Base-by-base conservation (phyloP, 2,888 invertebrate species). In the Synergus itoensis region DNA sequence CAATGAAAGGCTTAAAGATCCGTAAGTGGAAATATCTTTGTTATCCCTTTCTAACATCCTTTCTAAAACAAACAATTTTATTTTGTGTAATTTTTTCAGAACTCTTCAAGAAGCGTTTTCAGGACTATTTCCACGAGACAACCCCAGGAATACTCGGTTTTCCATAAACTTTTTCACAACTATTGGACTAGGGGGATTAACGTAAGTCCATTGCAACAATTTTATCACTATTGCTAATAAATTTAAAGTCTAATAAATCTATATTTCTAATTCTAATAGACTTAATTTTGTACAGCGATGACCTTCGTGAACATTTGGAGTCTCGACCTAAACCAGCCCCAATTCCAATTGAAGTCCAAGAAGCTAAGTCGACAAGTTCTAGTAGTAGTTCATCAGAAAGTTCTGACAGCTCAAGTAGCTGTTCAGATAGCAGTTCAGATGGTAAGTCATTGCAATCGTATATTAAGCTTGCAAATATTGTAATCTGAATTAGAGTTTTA, bases 91-190 rank as follows among this genome's bases (percentile, higher is more conserved):
- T 82, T 78, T 81, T 94, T 95, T 85, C 93, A 97, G 97, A 83
- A 98, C 98, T 0, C 92, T 99, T 77, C 95, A 96, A 89, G 94
- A 94, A 77, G 96, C 96, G 40, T 98, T 99, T 93, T 95, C 95
- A 53, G 99, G 99, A 0, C 92, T 99, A 5, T 98, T 99, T 92
- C 99, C 99, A 0, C 94, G 98, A 79, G 98, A 99, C 90, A 97
- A 99, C 93, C 99, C 99, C 0, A 96, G 97, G 90, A 98, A 99
- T 91, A 99, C 99, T 0, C 94, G 99, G 88, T 99, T 99, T 93
- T 97, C 99, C 0, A 99, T 99, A 76, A 92, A 92, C 60, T 91
- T 91, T 69, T 91, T 91, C 69, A 91, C 91, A 0, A 89, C 90
- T 0, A 91, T 91, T 57, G 91, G 99, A 86, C 94, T 99, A 78